phyloP scores from a whole-genome alignment of 2,797 vertebrate species.

The Champsocephalus gunnari region DNA sequence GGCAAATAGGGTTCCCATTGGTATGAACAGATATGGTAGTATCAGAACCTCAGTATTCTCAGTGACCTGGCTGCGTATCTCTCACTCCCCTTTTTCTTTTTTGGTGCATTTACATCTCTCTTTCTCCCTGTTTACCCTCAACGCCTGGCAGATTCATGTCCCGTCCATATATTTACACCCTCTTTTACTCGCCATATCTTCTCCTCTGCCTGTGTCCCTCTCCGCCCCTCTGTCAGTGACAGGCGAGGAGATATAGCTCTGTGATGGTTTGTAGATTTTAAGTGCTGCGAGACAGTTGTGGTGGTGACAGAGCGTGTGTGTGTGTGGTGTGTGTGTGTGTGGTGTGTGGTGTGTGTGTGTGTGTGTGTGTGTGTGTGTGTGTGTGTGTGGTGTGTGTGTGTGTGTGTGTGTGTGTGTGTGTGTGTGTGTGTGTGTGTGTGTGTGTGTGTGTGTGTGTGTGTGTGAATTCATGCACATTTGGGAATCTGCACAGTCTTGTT shows the following conservation, averaged over 20 bases:
- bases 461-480: constrained; percentile 5
- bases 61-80: constrained; percentile 17
- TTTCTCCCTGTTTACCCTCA: constrained; percentile 49
- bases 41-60: constrained; percentile 18
- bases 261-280: constrained; percentile 60
- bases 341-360: not conserved
- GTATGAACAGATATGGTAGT: constrained; percentile 18
- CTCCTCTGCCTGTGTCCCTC: constrained; percentile 12
- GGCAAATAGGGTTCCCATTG: not conserved
- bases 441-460: not conserved
- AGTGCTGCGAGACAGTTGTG: constrained; percentile 56
- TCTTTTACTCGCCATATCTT: constrained; percentile 61
- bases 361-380: not conserved
- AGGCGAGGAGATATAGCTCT: constrained; percentile 45
- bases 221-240: constrained; percentile 25
- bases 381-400: not conserved
- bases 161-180: constrained; percentile 60
- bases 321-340: not conserved
- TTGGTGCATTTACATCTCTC: constrained; percentile 49
- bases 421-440: not conserved
- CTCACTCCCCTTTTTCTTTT: constrained; percentile 16
- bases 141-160: constrained; percentile 57
- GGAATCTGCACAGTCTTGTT: constrained; percentile 21
- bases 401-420: not conserved
- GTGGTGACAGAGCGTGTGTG: constrained; percentile 29